Evolutionary conservation across 2,888 invertebrate genomes (phyloP).

Genomic region (Cheilosia pagana): DNA sequence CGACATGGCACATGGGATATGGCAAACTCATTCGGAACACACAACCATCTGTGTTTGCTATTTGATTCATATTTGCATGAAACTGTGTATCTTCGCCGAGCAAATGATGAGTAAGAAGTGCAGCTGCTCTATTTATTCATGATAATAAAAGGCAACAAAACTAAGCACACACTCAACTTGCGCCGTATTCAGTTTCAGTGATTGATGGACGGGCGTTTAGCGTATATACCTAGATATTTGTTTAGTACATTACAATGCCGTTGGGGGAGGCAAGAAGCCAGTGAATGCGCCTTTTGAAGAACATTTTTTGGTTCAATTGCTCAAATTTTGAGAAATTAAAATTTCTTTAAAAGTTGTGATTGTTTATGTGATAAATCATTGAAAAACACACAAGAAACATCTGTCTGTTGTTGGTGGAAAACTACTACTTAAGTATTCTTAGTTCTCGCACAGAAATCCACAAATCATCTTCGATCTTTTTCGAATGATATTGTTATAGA

Average conservation of each 20-base stretch:
- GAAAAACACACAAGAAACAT: no score
- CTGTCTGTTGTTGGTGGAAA: no score
- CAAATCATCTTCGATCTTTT: no score
- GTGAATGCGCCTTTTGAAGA: neutral
- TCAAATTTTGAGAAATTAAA: slow-evolving; percentile 9
- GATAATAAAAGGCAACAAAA: slow-evolving; percentile 39
- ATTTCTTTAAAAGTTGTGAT: no score
- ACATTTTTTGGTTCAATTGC: neutral
- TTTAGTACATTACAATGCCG: neutral
- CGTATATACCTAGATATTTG: no score
- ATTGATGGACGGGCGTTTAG: slow-evolving; percentile 8
- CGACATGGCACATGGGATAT: slow-evolving; percentile 27
- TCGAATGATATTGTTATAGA: no score
- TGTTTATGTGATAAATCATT: no score
- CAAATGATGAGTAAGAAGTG: slow-evolving; percentile 66
- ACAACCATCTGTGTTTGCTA: slow-evolving; percentile 61
- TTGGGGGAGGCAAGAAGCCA: neutral
- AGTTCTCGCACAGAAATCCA: no score
- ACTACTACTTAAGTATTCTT: no score
- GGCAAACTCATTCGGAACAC: slow-evolving; percentile 26
- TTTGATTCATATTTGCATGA: slow-evolving; percentile 64
- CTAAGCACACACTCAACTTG: slow-evolving; percentile 14
- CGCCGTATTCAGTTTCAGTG: slow-evolving; percentile 20
- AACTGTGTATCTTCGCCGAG: slow-evolving; percentile 32
- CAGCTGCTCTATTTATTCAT: slow-evolving; percentile 59